Evolutionary conservation across 2,797 vertebrate species (phyloP).

Genomic region (Vireo griseus): DNA sequence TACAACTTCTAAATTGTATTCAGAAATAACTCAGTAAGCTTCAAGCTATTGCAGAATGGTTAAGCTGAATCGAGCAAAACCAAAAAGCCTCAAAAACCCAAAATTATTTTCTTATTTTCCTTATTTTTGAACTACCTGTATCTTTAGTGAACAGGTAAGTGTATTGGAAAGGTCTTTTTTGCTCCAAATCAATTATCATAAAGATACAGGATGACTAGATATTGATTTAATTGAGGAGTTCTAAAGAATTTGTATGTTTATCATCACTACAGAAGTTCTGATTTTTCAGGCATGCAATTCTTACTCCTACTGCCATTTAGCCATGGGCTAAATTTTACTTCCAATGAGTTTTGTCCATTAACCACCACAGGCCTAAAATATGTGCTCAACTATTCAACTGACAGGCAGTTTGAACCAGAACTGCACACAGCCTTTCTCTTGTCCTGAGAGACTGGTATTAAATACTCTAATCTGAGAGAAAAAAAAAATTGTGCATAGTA

Average conservation of each 20-base stretch:
- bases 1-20: background rate
- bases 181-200: background rate
- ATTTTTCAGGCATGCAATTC: background rate
- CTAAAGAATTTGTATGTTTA: background rate
- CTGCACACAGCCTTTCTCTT: background rate
- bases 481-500: background rate
- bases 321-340: background rate
- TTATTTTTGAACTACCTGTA: background rate
- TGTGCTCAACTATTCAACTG: background rate
- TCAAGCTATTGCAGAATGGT: background rate
- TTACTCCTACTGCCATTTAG: background rate
- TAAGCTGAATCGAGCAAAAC: background rate
- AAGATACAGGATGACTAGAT: background rate
- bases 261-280: background rate
- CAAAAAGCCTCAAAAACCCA: accelerated
- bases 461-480: background rate
- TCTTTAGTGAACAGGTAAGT: background rate
- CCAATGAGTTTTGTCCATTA: background rate
- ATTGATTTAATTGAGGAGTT: background rate
- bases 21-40: background rate
- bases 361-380: background rate
- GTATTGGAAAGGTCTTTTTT: background rate
- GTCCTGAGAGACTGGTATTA: background rate
- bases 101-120: background rate
- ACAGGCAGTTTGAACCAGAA: background rate